Conservation (phyloP, 2,888 invertebrate genomes). For the Drosophila birchii region DNA sequence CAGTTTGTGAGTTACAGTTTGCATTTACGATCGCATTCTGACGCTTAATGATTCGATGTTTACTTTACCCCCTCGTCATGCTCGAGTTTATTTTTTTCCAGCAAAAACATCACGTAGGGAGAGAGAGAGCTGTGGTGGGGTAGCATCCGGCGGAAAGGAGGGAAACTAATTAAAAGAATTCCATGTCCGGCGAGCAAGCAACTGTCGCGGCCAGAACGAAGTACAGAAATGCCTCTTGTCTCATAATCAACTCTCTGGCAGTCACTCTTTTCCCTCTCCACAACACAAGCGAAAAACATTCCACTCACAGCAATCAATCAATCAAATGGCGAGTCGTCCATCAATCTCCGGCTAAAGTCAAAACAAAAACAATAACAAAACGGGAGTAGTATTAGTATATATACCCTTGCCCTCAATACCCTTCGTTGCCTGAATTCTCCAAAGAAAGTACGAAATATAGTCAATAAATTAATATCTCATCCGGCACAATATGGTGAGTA, state of each 20-base stretch:
- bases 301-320: conserved; percentile 49
- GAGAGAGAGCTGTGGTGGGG: background rate
- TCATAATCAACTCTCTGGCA: conserved; percentile 46
- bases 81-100: conserved; percentile 1
- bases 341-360: conserved; percentile 54
- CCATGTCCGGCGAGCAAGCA: conserved; percentile 1
- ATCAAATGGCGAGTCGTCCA: conserved; percentile 45
- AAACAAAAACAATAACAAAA: conserved; percentile 50
- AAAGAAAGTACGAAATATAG: conserved; percentile 29
- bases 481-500: conserved; percentile 36
- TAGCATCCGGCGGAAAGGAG: conserved; percentile 2
- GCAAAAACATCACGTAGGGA: conserved; percentile 35
- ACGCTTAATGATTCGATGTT: conserved; percentile 34
- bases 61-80: background rate
- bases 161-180: conserved; percentile 46
- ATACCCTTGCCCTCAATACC: conserved; percentile 41
- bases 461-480: conserved; percentile 42
- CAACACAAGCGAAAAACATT: conserved; percentile 24
- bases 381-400: background rate
- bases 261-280: conserved; percentile 12
- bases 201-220: conserved; percentile 16
- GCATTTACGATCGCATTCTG: conserved; percentile 36
- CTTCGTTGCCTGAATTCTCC: conserved; percentile 4
- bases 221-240: conserved; percentile 39
- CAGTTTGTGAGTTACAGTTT: conserved; percentile 19